Conservation (phyloP, 2,797 vertebrate species). For the Pseudochirops cupreus region DNA sequence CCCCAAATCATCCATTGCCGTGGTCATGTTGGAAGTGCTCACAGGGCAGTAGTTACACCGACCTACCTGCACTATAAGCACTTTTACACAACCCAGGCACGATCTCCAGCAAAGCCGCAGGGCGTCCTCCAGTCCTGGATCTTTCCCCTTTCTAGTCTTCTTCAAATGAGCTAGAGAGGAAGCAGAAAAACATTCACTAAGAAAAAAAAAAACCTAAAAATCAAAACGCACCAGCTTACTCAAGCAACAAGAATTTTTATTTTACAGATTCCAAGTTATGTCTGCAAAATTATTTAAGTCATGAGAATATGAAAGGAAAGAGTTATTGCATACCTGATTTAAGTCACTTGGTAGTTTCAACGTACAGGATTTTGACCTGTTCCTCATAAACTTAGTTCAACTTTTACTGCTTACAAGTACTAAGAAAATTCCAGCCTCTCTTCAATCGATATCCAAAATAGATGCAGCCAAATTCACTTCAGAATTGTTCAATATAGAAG, state of each 20-base stretch:
- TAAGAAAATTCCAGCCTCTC: conserved; percentile 22
- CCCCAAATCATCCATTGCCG: conserved; percentile 76
- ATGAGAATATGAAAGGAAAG: conserved; percentile 57
- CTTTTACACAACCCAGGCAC: conserved; percentile 89
- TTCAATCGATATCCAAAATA: conserved; percentile 23
- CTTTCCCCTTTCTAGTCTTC: conserved; percentile 27
- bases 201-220: background rate
- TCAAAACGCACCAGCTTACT: conserved; percentile 40
- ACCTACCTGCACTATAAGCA: conserved; percentile 93
- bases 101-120: conserved; percentile 31
- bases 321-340: conserved; percentile 58
- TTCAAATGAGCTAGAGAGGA: conserved; percentile 62
- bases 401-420: background rate
- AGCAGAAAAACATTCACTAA: conserved; percentile 13
- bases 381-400: conserved; percentile 8
- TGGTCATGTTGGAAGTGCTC: conserved; percentile 88
- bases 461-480: background rate
- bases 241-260: conserved; percentile 44
- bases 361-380: conserved; percentile 14
- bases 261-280: conserved; percentile 15
- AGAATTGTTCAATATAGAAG: conserved; percentile 15
- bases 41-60: conserved; percentile 86
- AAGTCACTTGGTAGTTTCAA: conserved; percentile 50
- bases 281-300: conserved; percentile 33
- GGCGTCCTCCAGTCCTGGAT: conserved; percentile 60